Evolutionary conservation across 2,113 vertebrate genomes (phyloP).

Genomic region (Tinamus guttatus): DNA sequence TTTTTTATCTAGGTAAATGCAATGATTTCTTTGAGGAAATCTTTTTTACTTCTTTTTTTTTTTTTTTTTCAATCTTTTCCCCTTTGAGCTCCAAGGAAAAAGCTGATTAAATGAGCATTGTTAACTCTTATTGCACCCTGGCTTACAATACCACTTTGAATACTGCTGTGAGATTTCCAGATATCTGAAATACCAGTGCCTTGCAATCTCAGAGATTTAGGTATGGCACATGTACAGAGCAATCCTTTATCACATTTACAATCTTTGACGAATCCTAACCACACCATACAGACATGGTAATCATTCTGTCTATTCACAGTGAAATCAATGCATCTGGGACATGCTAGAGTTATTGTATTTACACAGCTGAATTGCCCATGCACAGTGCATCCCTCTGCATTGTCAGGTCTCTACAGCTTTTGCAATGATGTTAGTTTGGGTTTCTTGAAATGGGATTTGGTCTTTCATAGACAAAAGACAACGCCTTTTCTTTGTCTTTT

Average conservation of each 20-base stretch:
- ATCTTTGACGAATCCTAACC: neutral
- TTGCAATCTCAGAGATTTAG: neutral
- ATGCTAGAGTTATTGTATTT: neutral
- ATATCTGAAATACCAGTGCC: neutral
- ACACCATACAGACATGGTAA: neutral
- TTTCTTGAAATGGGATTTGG: neutral
- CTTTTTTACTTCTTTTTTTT: neutral
- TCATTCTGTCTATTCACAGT: neutral
- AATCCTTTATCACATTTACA: neutral
- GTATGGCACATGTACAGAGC: rapidly evolving
- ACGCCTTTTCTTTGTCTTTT: neutral
- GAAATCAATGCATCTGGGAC: neutral
- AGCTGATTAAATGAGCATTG: neutral
- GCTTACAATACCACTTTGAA: neutral
- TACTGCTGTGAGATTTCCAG: neutral
- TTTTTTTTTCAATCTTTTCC: neutral
- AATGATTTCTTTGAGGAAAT: neutral
- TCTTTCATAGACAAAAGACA: neutral
- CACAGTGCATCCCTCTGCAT: neutral
- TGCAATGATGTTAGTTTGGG: neutral
- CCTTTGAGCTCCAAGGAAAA: neutral
- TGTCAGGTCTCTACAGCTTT: neutral
- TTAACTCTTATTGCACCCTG: neutral
- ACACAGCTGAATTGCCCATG: neutral
- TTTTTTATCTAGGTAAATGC: no score